Evolutionary conservation across 2,797 vertebrate species (phyloP).

Genomic region (Scyliorhinus canicula): DNA sequence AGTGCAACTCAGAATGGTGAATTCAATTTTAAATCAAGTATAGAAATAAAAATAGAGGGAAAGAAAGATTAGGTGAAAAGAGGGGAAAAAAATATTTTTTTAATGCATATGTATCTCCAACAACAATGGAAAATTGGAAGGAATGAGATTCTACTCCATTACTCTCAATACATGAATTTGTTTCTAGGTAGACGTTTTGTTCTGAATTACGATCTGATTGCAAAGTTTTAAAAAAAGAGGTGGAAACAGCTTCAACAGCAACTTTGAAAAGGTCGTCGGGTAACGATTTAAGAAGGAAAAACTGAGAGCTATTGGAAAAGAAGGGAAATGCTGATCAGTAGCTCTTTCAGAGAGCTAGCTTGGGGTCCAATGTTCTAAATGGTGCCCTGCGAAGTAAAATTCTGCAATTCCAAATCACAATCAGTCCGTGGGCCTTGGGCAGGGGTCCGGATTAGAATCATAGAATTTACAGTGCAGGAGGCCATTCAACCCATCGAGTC

Average conservation of each 20-base stretch:
- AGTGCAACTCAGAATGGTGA: too few relatives aligned
- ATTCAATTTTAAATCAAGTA: too few relatives aligned
- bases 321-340: not conserved
- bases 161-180: not conserved
- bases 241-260: not conserved
- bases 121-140: not conserved
- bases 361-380: not conserved
- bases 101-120: not conserved
- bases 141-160: not conserved
- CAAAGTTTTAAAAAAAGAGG: not conserved
- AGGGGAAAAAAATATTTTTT: too few relatives aligned
- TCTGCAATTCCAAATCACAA: not conserved
- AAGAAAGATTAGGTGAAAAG: too few relatives aligned
- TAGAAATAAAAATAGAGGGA: too few relatives aligned
- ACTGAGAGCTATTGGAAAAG: not conserved
- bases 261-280: not conserved
- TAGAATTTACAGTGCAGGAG: too few relatives aligned
- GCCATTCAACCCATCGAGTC: too few relatives aligned
- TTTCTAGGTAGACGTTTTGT: not conserved
- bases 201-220: not conserved
- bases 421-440: not conserved
- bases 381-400: not conserved
- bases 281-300: not conserved
- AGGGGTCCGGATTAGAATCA: not conserved
- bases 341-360: not conserved